phyloP scores from a whole-genome alignment of 2,797 vertebrate genomes.

The Crocidura indochinensis region DNA sequence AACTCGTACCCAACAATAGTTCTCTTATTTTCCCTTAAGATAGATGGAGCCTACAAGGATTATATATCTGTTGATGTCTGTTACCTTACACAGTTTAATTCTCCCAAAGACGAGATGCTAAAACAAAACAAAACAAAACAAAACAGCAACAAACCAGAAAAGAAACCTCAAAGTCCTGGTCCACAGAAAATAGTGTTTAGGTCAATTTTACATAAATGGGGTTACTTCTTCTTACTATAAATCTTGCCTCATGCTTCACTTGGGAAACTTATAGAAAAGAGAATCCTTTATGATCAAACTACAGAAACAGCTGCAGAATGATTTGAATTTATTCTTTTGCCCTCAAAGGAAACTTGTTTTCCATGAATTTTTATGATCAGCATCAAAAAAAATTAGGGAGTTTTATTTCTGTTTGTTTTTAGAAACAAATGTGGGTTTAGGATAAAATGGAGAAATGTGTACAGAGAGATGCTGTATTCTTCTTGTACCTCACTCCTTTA shows the following conservation, averaged over 20 bases:
- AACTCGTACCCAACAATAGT: too few species aligned
- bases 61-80: not conserved
- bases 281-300: accelerated
- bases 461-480: not conserved
- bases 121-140: too few species aligned
- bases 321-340: not conserved
- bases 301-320: not conserved
- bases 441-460: not conserved
- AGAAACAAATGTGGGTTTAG: not conserved
- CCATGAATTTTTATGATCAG: not conserved
- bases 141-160: too few species aligned
- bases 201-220: not conserved
- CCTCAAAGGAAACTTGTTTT: not conserved
- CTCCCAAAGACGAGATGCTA: not conserved
- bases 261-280: not conserved
- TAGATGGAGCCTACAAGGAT: not conserved
- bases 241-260: not conserved
- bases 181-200: not conserved
- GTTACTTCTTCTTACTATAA: not conserved
- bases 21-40: not conserved
- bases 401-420: not conserved
- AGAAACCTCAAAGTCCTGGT: not conserved
- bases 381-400: not conserved
- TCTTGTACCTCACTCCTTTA: too few species aligned
- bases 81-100: constrained; percentile 5